A percentile compares a stretch with the other conserved stretches of the same genome.
Conservation (phyloP, 2,113 vertebrate genomes). For the Micronycteris hirsuta region DNA sequence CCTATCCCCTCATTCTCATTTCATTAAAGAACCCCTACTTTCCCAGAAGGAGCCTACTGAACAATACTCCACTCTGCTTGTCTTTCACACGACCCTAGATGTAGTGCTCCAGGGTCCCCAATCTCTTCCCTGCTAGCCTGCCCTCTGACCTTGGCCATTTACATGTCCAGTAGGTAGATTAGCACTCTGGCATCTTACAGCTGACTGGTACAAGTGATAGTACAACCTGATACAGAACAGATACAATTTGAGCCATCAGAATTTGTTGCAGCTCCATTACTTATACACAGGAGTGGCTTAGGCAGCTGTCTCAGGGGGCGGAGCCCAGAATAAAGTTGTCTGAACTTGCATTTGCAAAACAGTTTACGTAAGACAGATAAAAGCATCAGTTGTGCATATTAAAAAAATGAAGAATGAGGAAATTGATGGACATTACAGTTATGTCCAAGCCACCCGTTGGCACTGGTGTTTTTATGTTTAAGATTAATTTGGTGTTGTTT, state of each 20-base stretch:
- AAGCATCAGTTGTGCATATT: not conserved
- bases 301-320: not conserved
- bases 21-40: not conserved
- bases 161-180: not conserved
- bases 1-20: not conserved
- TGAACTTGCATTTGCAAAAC: slow-evolving; percentile 10
- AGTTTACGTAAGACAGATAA: not conserved
- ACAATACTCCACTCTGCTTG: too few relatives aligned
- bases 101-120: rapidly evolving
- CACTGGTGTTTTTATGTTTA: not conserved
- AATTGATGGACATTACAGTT: not conserved
- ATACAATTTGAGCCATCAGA: not conserved
- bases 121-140: not conserved
- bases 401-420: not conserved
- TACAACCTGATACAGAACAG: not conserved
- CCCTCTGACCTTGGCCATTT: not conserved
- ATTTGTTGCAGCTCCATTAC: not conserved
- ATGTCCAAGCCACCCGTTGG: not conserved
- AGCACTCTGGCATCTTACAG: not conserved
- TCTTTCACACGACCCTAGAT: not conserved
- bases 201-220: not conserved
- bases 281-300: not conserved
- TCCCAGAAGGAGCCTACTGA: not conserved
- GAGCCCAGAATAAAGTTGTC: not conserved
- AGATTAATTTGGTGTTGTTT: not conserved